phyloP scores from a whole-genome alignment of 2,113 vertebrate genomes.

The Xyliphius kryptos region DNA sequence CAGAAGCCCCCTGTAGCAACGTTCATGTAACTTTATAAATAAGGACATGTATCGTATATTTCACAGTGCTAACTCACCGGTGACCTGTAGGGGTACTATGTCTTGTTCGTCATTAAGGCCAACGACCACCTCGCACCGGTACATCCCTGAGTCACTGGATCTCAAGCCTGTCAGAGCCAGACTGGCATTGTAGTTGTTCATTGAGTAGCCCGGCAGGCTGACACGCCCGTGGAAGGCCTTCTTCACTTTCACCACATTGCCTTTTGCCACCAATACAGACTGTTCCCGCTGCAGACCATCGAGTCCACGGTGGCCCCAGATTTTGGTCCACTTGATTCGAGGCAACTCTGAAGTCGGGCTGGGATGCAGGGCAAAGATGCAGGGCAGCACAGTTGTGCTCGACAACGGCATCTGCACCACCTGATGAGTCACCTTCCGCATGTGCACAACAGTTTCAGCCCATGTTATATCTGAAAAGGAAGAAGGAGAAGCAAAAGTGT shows the following conservation, averaged over 20 bases:
- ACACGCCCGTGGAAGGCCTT: slow-evolving; percentile 84
- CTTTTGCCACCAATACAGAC: slow-evolving; percentile 88
- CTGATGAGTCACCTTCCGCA: slow-evolving; percentile 76
- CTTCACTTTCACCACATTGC: slow-evolving; percentile 84
- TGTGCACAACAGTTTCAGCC: slow-evolving; percentile 73
- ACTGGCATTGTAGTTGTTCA: slow-evolving; percentile 77
- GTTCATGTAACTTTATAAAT: not conserved
- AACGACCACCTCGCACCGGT: slow-evolving; percentile 88
- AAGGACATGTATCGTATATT: too few relatives aligned
- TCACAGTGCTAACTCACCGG: slow-evolving; percentile 63
- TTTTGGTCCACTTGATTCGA: slow-evolving; percentile 92
- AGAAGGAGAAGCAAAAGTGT: not conserved
- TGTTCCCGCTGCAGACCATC: slow-evolving; percentile 74
- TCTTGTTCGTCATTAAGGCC: slow-evolving; percentile 93
- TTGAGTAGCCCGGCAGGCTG: slow-evolving; percentile 73
- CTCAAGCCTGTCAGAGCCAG: slow-evolving; percentile 72
- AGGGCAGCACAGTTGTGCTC: slow-evolving; percentile 76
- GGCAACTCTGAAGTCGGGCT: slow-evolving; percentile 65
- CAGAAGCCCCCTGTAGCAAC: not conserved
- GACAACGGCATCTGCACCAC: slow-evolving; percentile 72
- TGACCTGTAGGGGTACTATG: slow-evolving; percentile 84
- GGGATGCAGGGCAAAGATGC: slow-evolving; percentile 74
- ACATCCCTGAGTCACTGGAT: slow-evolving; percentile 84
- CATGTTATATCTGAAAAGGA: slow-evolving; percentile 60
- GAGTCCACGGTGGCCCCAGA: slow-evolving; percentile 70